These are phyloP conservation scores for Hyles euphorbiae DNA, from an alignment of 1,140 invertebrate species.

Conservation along the genomic window DNA sequence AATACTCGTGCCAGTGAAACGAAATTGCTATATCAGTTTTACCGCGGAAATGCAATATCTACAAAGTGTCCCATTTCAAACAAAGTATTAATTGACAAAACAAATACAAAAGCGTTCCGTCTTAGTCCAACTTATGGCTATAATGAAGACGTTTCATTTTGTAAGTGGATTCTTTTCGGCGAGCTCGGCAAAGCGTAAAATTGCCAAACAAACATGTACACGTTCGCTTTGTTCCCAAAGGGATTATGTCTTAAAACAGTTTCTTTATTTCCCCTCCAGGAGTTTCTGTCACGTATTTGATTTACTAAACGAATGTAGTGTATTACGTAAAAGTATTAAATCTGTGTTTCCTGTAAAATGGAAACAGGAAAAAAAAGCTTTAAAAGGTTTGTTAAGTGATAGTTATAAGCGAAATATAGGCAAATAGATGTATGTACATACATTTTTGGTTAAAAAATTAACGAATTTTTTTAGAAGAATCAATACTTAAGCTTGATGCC, in stretches of 20 bases:
- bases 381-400: too few species aligned
- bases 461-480: too few species aligned
- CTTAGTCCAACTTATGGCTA: not conserved
- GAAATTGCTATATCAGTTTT: too few species aligned
- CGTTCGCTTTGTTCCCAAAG: constrained; percentile 35
- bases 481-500: too few species aligned
- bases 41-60: not conserved
- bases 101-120: not conserved
- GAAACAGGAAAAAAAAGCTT: too few species aligned
- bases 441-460: too few species aligned
- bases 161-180: constrained; percentile 44
- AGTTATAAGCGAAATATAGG: too few species aligned
- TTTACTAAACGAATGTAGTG: constrained; percentile 8
- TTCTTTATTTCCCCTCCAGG: constrained; percentile 20
- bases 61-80: too few species aligned
- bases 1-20: too few species aligned
- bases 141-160: constrained; percentile 45
- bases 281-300: constrained; percentile 21
- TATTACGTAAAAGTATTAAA: not conserved
- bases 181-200: constrained; percentile 49
- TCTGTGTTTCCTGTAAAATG: not conserved
- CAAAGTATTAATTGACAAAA: too few species aligned
- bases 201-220: constrained; percentile 54
- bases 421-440: too few species aligned
- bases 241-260: constrained; percentile 45